phyloP scores from a whole-genome alignment of 2,113 vertebrate species.

The Tyto alba region DNA sequence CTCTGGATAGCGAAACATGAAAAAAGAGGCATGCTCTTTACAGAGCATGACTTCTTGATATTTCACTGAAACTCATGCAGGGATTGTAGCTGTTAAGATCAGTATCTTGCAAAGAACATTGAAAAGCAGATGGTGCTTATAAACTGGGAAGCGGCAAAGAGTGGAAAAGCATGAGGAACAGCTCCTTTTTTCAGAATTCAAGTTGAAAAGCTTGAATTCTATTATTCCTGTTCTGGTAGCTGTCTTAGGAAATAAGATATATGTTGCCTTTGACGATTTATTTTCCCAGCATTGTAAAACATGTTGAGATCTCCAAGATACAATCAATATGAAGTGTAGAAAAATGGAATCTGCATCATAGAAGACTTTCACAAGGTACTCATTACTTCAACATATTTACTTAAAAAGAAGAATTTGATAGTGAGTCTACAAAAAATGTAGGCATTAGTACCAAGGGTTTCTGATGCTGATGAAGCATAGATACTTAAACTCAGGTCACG shows the following conservation, averaged over 20 bases:
- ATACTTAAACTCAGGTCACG: not conserved
- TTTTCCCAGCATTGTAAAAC: not conserved
- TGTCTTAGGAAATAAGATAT: not conserved
- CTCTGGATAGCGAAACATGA: not conserved
- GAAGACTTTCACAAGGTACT: not conserved
- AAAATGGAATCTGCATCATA: not conserved
- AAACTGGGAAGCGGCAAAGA: not conserved
- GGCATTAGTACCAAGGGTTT: not conserved
- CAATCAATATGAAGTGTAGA: not conserved
- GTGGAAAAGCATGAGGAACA: not conserved
- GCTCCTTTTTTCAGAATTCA: not conserved
- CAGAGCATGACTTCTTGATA: not conserved
- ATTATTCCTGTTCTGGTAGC: not conserved
- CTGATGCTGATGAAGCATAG: not conserved
- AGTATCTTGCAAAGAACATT: not conserved
- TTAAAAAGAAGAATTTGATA: not conserved
- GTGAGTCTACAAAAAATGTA: not conserved
- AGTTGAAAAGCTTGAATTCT: not conserved
- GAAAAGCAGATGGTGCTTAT: not conserved
- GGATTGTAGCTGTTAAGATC: not conserved
- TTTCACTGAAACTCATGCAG: not conserved
- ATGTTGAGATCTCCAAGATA: not conserved
- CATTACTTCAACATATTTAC: not conserved
- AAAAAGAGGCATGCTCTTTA: not conserved
- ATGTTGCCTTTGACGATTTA: not conserved